Conservation (phyloP, 1,140 invertebrate species). For the Hylaeus volcanicus region DNA sequence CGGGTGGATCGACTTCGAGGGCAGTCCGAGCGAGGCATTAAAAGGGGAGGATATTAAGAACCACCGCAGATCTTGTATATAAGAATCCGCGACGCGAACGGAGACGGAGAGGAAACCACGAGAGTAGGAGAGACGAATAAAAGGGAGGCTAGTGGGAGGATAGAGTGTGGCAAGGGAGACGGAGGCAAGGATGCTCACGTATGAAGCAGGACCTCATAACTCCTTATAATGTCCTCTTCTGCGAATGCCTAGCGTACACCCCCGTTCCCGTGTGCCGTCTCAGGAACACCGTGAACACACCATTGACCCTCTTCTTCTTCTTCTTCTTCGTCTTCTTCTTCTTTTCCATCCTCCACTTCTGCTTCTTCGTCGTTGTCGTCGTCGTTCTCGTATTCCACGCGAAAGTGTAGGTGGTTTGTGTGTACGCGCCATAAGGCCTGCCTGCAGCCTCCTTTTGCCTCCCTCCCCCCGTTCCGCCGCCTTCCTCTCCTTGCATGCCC, state of each 20-base stretch:
- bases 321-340: slow-evolving; percentile 5
- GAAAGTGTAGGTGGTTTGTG: slow-evolving; percentile 64
- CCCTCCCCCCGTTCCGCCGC: background rate
- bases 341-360: slow-evolving; percentile 13
- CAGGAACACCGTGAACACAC: slow-evolving; percentile 74
- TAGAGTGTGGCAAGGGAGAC: slow-evolving; percentile 59
- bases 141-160: slow-evolving; percentile 50
- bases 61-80: slow-evolving; percentile 78
- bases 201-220: slow-evolving; percentile 80
- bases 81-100: slow-evolving; percentile 69
- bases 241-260: slow-evolving; percentile 80
- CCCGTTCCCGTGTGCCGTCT: slow-evolving; percentile 74
- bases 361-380: slow-evolving; percentile 28
- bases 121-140: slow-evolving; percentile 56
- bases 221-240: slow-evolving; percentile 81
- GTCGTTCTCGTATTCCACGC: slow-evolving; percentile 50
- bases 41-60: slow-evolving; percentile 81
- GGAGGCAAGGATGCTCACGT: slow-evolving; percentile 76
- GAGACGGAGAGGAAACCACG: slow-evolving; percentile 60
- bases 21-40: slow-evolving; percentile 76
- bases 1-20: slow-evolving; percentile 77
- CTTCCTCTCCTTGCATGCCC: slow-evolving; percentile 7
- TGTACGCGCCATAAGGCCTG: slow-evolving; percentile 62
- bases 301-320: slow-evolving; percentile 56
- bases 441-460: slow-evolving; percentile 35